Base-by-base conservation (phyloP, 1,140 invertebrate species). In the Drosophila sechellia region DNA sequence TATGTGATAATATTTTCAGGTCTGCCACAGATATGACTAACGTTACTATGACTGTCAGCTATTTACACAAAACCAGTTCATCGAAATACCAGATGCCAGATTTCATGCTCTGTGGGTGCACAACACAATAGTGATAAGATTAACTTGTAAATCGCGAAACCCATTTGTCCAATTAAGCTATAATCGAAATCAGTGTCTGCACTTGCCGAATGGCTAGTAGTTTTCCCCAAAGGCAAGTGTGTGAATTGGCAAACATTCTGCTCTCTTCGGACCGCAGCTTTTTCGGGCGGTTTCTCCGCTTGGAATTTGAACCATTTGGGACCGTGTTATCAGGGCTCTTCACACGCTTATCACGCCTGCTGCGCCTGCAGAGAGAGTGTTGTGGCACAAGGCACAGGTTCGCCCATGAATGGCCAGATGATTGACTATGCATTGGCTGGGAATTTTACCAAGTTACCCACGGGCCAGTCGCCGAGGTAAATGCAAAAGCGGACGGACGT, bases 401-500 rank as follows among this genome's bases (percentile, higher is more conserved):
- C 59, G 64, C 1, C 13, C 63, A 25, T 35, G 56, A 22, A 66
- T 66, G 63, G 35, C 35, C 17, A 13, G 59, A 35, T 37, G 31
- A 58, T 58, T 58, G 46, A 31, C 64, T 45, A 31, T 65, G 64
- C 59, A 65, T 49, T 65, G 31, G 59, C 59, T 68, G 43, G 64
- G 60, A 65, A 68, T 65, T 68, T 68, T 68, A 52, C 60, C 64
- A 65, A 63, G 37, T 34, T 35, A 58, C 42, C 15, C 13, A 12
- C 1, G 22, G 31, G 17, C 20, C 20, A 52, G 13, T 22, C 50
- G 40, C 46, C 22, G 12, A 20, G 20, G 35, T 40, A 69, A 69
- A 57, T 70, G 50, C 64, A 65, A 68, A 65, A 6, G 27, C 59
- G 10, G 43, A 43, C 64, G 37, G 60, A 68, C 64, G 64, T 70